phyloP scores from a whole-genome alignment of 2,797 vertebrate species.

The Tenualosa ilisha region DNA sequence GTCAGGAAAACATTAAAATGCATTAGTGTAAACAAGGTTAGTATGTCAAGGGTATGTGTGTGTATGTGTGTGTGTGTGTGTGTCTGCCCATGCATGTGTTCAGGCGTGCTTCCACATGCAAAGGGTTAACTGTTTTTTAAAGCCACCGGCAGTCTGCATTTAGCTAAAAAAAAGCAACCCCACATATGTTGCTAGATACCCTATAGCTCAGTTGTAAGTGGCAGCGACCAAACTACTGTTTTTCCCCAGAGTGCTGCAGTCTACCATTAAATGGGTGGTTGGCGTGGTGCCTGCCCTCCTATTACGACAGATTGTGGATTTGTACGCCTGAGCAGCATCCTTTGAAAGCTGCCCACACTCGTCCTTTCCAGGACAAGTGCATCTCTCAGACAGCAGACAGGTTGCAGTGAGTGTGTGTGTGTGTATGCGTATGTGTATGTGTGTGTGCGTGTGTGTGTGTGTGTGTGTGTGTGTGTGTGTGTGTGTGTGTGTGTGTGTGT shows the following conservation, averaged over 20 bases:
- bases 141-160: not conserved
- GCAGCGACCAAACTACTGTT: slow-evolving; percentile 32
- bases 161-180: not conserved
- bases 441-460: too few relatives aligned
- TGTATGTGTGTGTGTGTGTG: not conserved
- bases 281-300: slow-evolving; percentile 65
- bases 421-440: too few relatives aligned
- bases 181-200: not conserved
- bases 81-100: not conserved
- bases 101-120: not conserved
- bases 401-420: not conserved
- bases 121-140: not conserved
- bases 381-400: slow-evolving; percentile 46
- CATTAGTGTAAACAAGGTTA: not conserved
- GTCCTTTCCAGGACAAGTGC: slow-evolving; percentile 58
- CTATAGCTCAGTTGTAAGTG: slow-evolving; percentile 14
- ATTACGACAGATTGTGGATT: slow-evolving; percentile 69
- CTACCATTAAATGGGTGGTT: slow-evolving; percentile 67
- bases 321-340: slow-evolving; percentile 63
- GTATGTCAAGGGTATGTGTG: not conserved
- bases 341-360: slow-evolving; percentile 57
- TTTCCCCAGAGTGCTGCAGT: slow-evolving; percentile 25
- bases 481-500: too few relatives aligned
- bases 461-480: too few relatives aligned
- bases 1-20: not conserved